These are phyloP conservation scores for Ageneiosus marmoratus DNA, from an alignment of 2,113 vertebrate species.

Conservation along the genomic window DNA sequence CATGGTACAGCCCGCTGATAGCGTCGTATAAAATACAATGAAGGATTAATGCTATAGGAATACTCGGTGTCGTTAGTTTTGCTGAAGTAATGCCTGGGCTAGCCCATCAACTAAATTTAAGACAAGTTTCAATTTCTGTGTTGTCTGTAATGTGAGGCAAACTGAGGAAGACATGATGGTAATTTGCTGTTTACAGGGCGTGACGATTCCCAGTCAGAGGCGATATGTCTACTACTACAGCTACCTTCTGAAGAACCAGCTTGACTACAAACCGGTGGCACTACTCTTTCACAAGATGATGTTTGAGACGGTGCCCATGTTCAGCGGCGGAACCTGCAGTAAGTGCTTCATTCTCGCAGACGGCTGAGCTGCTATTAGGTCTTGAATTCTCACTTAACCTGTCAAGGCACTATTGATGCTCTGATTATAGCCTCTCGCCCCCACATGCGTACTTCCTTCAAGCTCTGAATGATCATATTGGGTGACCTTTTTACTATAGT, in stretches of 20 bases:
- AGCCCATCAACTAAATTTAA: not conserved
- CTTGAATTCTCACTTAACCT: conserved; percentile 11
- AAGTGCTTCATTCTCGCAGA: conserved; percentile 61
- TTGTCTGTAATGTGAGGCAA: not conserved
- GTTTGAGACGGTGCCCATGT: conserved; percentile 98
- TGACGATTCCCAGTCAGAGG: conserved; percentile 96
- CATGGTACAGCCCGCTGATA: too few relatives aligned
- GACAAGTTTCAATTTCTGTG: too few relatives aligned
- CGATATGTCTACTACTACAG: conserved; percentile 97
- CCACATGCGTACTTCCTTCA: not conserved
- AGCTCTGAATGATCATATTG: not conserved
- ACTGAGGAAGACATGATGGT: not conserved
- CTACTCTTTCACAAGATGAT: conserved; percentile 98
- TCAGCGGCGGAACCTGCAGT: conserved; percentile 95
- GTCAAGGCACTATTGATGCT: not conserved
- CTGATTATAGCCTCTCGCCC: not conserved
- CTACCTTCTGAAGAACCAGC: conserved; percentile 92
- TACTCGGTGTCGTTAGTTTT: not conserved
- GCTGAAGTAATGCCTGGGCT: not conserved
- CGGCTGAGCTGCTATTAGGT: not conserved
- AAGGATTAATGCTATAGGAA: not conserved
- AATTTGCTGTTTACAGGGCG: conserved; percentile 77
- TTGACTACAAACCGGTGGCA: conserved; percentile 94
- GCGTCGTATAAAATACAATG: not conserved
- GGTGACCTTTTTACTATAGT: not conserved